Percentiles rank a stretch among this genome's conserved stretches.
phyloP scores from a whole-genome alignment of 2,797 vertebrate genomes.

The Erithacus rubecula region DNA sequence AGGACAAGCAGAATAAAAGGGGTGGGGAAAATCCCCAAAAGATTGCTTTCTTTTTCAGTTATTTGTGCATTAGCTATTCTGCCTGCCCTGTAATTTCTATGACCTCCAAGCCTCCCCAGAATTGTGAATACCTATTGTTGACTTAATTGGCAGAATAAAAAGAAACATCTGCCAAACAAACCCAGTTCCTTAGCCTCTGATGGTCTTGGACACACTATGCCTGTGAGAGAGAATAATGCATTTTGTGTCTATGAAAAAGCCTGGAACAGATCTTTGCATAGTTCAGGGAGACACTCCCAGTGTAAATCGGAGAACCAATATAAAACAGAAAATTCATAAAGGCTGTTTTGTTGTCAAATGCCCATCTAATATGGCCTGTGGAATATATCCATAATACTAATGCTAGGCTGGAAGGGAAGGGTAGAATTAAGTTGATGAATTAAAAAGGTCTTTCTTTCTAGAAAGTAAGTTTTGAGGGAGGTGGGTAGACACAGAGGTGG shows the following conservation, averaged over 20 bases:
- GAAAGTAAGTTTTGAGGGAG: neutral
- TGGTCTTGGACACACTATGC: neutral
- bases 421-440: neutral
- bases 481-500: neutral
- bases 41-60: neutral
- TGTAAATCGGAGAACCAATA: neutral
- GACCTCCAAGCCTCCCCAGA: neutral
- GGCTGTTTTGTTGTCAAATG: neutral
- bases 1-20: constrained; percentile 13
- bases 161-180: constrained; percentile 54
- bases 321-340: neutral
- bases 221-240: neutral
- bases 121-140: constrained; percentile 59
- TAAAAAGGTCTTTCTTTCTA: neutral
- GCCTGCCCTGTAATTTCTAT: constrained; percentile 8
- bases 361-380: neutral
- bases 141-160: constrained; percentile 49
- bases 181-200: constrained; percentile 24
- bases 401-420: neutral
- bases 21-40: neutral
- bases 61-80: constrained; percentile 15
- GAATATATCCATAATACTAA: neutral
- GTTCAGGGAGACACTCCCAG: neutral
- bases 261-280: neutral
- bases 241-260: neutral